These are phyloP conservation scores for Solea senegalensis DNA, from an alignment of 2,113 vertebrate species.

Conservation along the genomic window DNA sequence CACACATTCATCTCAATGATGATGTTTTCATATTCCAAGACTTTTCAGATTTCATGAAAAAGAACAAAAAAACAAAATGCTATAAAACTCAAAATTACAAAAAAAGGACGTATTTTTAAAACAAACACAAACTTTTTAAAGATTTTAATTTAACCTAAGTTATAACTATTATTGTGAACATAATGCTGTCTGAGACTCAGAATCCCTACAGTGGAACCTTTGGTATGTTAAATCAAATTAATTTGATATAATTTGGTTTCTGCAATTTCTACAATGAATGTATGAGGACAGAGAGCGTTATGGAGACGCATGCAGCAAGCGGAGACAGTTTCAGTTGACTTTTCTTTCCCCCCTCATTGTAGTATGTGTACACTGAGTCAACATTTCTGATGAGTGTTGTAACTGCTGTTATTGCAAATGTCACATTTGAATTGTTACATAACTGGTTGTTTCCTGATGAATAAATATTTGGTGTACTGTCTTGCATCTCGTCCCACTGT, in stretches of 20 bases:
- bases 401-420: conserved; percentile 1
- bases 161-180: background rate
- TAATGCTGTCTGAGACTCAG: background rate
- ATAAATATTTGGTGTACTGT: conserved; percentile 53
- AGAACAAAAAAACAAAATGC: too few relatives aligned
- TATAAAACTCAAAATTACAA: too few relatives aligned
- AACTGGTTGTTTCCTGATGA: conserved; percentile 3
- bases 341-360: background rate
- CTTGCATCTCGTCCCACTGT: background rate
- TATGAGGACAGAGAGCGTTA: background rate
- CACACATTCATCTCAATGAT: too few relatives aligned
- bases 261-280: conserved; percentile 2
- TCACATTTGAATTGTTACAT: conserved; percentile 20
- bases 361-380: conserved; percentile 24
- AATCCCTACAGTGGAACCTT: background rate
- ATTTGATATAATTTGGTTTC: conserved; percentile 7
- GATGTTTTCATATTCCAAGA: too few relatives aligned
- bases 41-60: too few relatives aligned
- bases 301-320: background rate
- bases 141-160: conserved; percentile 2
- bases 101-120: background rate
- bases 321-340: background rate
- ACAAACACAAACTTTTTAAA: background rate
- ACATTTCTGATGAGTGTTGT: conserved; percentile 1
- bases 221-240: background rate